Percentiles rank a stretch among this genome's conserved stretches.
Conservation (phyloP, 1,140 invertebrate species). For the Aphelenchoides fujianensis region DNA sequence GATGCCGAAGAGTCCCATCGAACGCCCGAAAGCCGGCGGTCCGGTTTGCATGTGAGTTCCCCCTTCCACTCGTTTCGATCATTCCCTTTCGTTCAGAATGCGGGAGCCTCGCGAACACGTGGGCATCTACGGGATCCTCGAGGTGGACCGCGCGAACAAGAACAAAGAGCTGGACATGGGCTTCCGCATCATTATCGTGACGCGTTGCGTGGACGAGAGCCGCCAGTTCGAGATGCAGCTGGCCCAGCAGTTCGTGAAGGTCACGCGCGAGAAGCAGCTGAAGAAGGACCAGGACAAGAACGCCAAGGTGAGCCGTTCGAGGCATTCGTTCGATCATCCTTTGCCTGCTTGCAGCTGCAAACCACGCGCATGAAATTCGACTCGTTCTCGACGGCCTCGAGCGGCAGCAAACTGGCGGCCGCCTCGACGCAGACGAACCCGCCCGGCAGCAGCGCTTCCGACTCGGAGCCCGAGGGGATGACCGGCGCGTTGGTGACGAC, state of each 20-base stretch:
- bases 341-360: constrained; percentile 1
- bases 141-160: constrained; percentile 58
- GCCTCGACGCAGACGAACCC: background rate
- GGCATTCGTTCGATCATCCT: background rate
- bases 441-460: background rate
- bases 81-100: too few species aligned
- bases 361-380: background rate
- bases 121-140: constrained; percentile 41
- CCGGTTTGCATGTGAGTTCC: constrained; percentile 49
- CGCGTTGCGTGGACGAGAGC: constrained; percentile 29
- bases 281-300: constrained; percentile 40
- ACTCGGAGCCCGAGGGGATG: constrained; percentile 11
- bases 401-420: background rate
- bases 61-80: too few species aligned
- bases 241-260: constrained; percentile 37
- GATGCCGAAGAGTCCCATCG: constrained; percentile 40
- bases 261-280: constrained; percentile 39
- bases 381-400: background rate
- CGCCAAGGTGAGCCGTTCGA: constrained; percentile 22
- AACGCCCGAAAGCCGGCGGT: constrained; percentile 40
- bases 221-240: constrained; percentile 29
- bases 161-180: constrained; percentile 44
- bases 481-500: background rate
- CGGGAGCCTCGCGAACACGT: constrained; percentile 49
- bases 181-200: constrained; percentile 51